Evolutionary conservation across 2,888 invertebrate species (phyloP).

Genomic region (Azorinus chamasolen): DNA sequence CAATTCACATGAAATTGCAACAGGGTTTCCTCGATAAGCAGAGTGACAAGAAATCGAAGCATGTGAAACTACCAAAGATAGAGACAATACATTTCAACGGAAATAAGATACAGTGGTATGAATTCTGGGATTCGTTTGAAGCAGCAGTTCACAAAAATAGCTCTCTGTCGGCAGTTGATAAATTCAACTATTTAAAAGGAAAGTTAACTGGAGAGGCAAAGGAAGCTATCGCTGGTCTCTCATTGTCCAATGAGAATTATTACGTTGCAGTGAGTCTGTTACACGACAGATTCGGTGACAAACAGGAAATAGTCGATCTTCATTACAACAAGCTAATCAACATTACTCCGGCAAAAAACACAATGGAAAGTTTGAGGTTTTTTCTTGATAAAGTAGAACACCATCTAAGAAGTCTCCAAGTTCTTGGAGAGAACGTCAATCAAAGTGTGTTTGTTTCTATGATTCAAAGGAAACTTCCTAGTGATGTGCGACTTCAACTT

Average conservation of each 20-base stretch:
- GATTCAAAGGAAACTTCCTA: slow-evolving; percentile 10
- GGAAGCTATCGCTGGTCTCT: not conserved
- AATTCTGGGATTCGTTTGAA: slow-evolving; percentile 47
- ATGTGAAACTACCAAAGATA: slow-evolving; percentile 30
- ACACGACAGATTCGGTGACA: slow-evolving; percentile 36
- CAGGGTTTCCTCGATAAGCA: no score
- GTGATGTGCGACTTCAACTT: slow-evolving; percentile 20
- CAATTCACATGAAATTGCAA: no score
- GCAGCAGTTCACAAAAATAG: slow-evolving; percentile 34
- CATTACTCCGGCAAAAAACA: slow-evolving; percentile 16
- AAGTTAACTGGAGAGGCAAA: slow-evolving; percentile 9
- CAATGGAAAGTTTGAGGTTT: slow-evolving; percentile 23
- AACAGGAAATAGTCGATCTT: slow-evolving; percentile 33
- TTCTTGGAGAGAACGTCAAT: slow-evolving; percentile 12
- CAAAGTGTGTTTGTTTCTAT: slow-evolving; percentile 40
- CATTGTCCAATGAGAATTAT: slow-evolving; percentile 41
- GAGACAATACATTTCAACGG: slow-evolving; percentile 24
- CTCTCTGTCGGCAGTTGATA: slow-evolving; percentile 32
- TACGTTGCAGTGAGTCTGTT: slow-evolving; percentile 27
- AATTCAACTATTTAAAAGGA: slow-evolving; percentile 43
- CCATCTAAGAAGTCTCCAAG: slow-evolving; percentile 33
- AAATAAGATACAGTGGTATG: slow-evolving; percentile 24
- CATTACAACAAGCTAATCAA: slow-evolving; percentile 39
- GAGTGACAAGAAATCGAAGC: no score
- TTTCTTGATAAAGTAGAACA: slow-evolving; percentile 24